Conservation (phyloP, 2,888 invertebrate species). For the Unio pictorum region DNA sequence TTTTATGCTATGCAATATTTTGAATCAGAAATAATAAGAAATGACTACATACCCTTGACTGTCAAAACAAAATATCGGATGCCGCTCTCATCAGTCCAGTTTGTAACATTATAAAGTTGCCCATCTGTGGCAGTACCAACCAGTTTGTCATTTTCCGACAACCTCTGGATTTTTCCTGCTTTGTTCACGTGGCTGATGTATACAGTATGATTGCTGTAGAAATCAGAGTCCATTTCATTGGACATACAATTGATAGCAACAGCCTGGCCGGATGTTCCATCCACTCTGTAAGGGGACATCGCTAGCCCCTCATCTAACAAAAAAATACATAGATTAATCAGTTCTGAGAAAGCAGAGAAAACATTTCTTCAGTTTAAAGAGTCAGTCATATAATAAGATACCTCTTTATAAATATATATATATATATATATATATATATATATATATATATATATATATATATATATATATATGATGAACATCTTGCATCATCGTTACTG, state of each 20-base stretch:
- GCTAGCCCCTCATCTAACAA: constrained; percentile 21
- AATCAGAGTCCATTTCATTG: constrained; percentile 9
- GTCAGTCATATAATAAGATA: too few relatives aligned
- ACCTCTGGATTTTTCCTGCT: too few relatives aligned
- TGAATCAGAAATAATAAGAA: not conserved
- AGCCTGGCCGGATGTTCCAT: constrained; percentile 7
- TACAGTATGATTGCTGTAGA: constrained; percentile 4
- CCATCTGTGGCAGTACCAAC: constrained; percentile 16
- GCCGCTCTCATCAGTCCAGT: constrained; percentile 8
- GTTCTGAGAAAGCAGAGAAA: not conserved
- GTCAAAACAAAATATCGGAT: constrained; percentile 19
- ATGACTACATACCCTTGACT: constrained; percentile 18
- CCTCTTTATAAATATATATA: too few relatives aligned
- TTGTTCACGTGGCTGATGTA: constrained; percentile 14
- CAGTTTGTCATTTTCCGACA: too few relatives aligned
- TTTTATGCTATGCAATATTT: too few relatives aligned
- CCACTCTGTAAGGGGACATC: constrained; percentile 19
- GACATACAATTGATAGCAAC: constrained; percentile 26
- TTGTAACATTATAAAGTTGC: constrained; percentile 17
- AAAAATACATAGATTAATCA: not conserved
- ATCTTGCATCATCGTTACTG: too few relatives aligned
- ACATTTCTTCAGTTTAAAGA: too few relatives aligned
- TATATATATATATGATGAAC: too few relatives aligned
- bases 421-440: too few relatives aligned
- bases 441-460: too few relatives aligned